Conservation (phyloP, 53 echinoderm and acorn worm genomes). For the Patiria pectinifera region DNA sequence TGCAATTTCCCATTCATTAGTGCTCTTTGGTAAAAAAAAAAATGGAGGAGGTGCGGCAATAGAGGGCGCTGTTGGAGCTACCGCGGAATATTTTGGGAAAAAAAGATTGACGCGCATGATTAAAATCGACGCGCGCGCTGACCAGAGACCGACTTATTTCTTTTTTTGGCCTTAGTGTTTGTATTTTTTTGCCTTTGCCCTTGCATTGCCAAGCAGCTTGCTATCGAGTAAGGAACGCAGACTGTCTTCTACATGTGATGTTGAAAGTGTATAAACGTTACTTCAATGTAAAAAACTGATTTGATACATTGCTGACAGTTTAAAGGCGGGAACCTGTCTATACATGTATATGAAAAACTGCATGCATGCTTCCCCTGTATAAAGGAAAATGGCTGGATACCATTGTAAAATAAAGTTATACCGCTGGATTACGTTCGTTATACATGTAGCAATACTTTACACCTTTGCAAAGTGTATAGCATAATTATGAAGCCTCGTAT, state of each 20-base stretch:
- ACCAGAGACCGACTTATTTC: too few species aligned
- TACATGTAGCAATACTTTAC: not conserved
- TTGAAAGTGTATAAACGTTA: not conserved
- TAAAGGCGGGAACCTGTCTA: not conserved
- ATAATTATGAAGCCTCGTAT: too few species aligned
- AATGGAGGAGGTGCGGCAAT: too few species aligned
- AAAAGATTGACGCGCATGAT: too few species aligned
- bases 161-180: too few species aligned
- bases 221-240: not conserved
- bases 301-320: not conserved
- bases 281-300: not conserved
- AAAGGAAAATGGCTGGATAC: conserved; percentile 9
- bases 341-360: not conserved
- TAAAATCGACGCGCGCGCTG: too few species aligned
- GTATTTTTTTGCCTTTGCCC: not conserved
- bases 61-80: too few species aligned
- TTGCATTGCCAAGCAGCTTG: not conserved
- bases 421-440: not conserved
- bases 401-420: not conserved
- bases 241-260: not conserved
- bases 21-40: too few species aligned
- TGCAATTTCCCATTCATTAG: too few species aligned
- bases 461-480: not conserved
- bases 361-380: not conserved
- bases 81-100: too few species aligned